Evolutionary conservation across 1,140 invertebrate genomes (phyloP).

Genomic region (Antheraea pernyi): DNA sequence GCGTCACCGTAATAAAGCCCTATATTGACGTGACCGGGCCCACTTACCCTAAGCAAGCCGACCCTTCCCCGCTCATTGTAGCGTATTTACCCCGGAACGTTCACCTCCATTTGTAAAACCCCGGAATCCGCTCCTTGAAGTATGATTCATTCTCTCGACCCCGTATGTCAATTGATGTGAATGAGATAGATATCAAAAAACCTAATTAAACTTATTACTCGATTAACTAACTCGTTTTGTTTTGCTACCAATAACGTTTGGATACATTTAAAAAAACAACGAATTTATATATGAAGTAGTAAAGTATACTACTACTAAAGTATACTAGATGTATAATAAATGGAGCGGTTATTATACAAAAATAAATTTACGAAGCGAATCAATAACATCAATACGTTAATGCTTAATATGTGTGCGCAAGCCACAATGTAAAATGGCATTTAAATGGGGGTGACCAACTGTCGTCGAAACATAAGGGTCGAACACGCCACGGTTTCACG

Average conservation of each 20-base stretch:
- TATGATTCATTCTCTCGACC: conserved; percentile 71
- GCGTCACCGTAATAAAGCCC: conserved; percentile 65
- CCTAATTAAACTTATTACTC: conserved; percentile 29
- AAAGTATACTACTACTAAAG: too few species aligned
- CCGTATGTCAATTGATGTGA: conserved; percentile 59
- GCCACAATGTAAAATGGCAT: conserved; percentile 74
- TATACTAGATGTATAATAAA: too few species aligned
- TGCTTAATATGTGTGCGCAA: conserved; percentile 65
- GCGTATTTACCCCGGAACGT: conserved; percentile 70
- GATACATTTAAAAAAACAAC: neutral
- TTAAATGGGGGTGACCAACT: conserved; percentile 76
- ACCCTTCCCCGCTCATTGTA: conserved; percentile 72
- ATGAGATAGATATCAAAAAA: conserved; percentile 49
- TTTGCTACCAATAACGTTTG: neutral
- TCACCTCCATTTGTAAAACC: conserved; percentile 72
- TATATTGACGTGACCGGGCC: conserved; percentile 70
- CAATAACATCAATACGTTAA: conserved; percentile 53
- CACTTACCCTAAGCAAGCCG: conserved; percentile 66
- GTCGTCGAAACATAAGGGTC: conserved; percentile 65
- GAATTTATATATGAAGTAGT: too few species aligned
- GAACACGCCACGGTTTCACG: conserved; percentile 65
- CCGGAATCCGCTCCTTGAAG: conserved; percentile 74
- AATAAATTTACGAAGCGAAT: conserved; percentile 17
- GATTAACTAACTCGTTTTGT: conserved; percentile 11
- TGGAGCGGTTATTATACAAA: too few species aligned